phyloP scores from a whole-genome alignment of 2,888 invertebrate species.

The Ectropis crepuscularia region DNA sequence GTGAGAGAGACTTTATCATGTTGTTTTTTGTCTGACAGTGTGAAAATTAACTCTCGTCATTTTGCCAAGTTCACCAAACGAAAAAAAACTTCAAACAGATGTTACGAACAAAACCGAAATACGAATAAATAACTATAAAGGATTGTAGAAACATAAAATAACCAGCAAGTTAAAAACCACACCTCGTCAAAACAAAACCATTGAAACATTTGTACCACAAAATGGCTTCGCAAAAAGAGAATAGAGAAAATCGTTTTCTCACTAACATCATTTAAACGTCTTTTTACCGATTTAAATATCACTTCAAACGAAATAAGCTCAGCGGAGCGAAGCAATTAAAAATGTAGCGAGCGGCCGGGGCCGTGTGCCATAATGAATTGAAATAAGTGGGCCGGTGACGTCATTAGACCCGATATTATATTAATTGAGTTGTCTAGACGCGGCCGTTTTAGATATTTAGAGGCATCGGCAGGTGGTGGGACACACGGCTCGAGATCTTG shows the following conservation, averaged over 20 bases:
- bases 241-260: neutral
- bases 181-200: too few species aligned
- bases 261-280: conserved; percentile 5
- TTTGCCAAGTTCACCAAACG: too few species aligned
- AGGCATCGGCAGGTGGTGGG: neutral
- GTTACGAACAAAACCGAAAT: too few species aligned
- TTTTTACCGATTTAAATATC: conserved; percentile 8
- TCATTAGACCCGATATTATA: conserved; percentile 31
- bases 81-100: neutral
- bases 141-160: too few species aligned
- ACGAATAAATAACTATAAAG: too few species aligned
- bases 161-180: too few species aligned
- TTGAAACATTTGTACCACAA: too few species aligned
- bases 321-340: conserved; percentile 10
- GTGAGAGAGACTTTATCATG: too few species aligned
- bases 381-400: conserved; percentile 21
- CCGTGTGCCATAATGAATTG: conserved; percentile 4
- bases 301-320: conserved; percentile 13
- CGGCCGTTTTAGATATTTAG: neutral
- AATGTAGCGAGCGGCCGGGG: conserved; percentile 1
- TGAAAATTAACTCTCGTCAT: too few species aligned
- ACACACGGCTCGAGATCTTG: neutral
- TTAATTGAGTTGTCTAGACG: conserved; percentile 40
- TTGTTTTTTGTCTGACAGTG: too few species aligned
- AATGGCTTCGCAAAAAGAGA: neutral